phyloP scores from a whole-genome alignment of 2,888 invertebrate genomes.

The Fragum sueziense region DNA sequence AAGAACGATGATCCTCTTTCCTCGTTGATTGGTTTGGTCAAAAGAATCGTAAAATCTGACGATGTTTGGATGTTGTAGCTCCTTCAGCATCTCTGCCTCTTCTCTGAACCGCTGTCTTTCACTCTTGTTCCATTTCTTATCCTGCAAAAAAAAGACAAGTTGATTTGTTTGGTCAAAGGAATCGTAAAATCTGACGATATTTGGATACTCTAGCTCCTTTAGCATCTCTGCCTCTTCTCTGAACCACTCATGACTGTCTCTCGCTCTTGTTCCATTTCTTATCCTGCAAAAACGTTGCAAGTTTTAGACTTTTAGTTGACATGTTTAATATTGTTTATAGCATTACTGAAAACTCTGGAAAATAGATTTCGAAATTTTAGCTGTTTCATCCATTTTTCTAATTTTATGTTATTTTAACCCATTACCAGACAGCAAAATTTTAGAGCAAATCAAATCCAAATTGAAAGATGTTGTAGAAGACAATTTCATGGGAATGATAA shows the following conservation, averaged over 20 bases:
- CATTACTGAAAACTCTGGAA: too few relatives aligned
- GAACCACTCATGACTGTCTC: conserved; percentile 87
- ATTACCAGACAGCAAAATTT: too few relatives aligned
- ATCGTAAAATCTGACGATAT: conserved; percentile 88
- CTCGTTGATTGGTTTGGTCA: conserved; percentile 94
- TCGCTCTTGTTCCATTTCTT: conserved; percentile 98
- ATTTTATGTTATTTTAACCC: too few relatives aligned
- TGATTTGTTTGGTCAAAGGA: conserved; percentile 97
- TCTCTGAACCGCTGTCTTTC: conserved; percentile 90
- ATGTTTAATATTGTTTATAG: too few relatives aligned
- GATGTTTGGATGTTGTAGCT: conserved; percentile 91
- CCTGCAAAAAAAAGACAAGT: conserved; percentile 78
- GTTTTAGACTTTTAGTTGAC: too few relatives aligned
- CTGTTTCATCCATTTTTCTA: too few relatives aligned
- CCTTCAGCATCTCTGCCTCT: conserved; percentile 98
- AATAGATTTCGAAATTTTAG: too few relatives aligned
- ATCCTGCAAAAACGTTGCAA: conserved; percentile 85
- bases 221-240: conserved; percentile 94
- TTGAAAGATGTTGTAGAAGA: too few relatives aligned
- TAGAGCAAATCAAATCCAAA: too few relatives aligned
- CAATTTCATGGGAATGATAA: too few relatives aligned
- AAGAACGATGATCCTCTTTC: conserved; percentile 98
- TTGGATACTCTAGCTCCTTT: conserved; percentile 95
- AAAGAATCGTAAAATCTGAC: conserved; percentile 94
- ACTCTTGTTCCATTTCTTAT: conserved; percentile 97